phyloP scores from a whole-genome alignment of 2,888 invertebrate genomes.

The Brenthis ino region DNA sequence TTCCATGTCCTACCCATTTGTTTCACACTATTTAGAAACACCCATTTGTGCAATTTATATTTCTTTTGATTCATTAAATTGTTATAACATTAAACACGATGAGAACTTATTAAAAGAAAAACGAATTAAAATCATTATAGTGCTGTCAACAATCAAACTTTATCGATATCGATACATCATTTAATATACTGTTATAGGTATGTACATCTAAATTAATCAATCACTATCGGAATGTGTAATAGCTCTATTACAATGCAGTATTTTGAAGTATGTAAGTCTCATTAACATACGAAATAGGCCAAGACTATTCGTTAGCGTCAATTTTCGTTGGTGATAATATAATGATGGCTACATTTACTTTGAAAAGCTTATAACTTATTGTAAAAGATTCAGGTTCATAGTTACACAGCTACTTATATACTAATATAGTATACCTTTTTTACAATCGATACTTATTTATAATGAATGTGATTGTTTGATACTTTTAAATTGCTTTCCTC shows the following conservation, averaged over 20 bases:
- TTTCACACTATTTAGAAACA: too few species aligned
- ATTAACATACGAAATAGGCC: conserved; percentile 61
- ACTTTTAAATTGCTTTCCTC: too few species aligned
- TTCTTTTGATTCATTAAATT: too few species aligned
- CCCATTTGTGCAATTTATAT: too few species aligned
- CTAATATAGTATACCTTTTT: too few species aligned
- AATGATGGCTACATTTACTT: conserved; percentile 36
- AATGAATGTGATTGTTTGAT: too few species aligned
- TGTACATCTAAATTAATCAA: conserved; percentile 56
- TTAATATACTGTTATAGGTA: conserved; percentile 56
- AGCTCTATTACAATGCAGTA: conserved; percentile 60
- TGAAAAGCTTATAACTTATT: conserved; percentile 30
- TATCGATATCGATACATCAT: conserved; percentile 42
- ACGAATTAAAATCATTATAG: conserved; percentile 14
- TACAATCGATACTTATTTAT: too few species aligned
- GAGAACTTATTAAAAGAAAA: neutral
- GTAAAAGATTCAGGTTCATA: neutral
- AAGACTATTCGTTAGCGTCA: conserved; percentile 41
- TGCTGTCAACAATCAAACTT: conserved; percentile 30
- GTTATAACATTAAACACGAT: neutral
- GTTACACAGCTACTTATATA: neutral
- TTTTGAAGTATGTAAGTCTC: conserved; percentile 58
- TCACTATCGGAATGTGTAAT: conserved; percentile 64
- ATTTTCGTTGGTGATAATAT: conserved; percentile 38
- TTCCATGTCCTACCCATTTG: too few species aligned